Base-by-base conservation (phyloP, 2,888 invertebrate genomes). In the Leptinotarsa tumamoca region DNA sequence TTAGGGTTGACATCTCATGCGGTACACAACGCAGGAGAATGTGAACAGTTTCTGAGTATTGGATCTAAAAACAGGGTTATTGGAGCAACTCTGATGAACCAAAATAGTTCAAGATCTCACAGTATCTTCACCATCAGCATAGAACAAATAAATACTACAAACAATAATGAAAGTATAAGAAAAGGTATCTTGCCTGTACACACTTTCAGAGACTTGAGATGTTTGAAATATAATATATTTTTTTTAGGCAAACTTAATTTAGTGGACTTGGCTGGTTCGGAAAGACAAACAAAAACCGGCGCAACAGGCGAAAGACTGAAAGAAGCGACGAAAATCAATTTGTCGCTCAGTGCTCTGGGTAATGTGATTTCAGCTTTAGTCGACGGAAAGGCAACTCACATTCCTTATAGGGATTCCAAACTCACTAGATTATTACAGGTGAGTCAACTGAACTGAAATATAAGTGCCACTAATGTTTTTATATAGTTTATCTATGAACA, bases 301-400 rank as follows among this genome's bases (percentile, higher is more conserved):
- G 95, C 96, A 0, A 93, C 94, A 10, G 96, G 96, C 0, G 95
- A 95, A 78, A 90, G 96, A 17, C 89, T 97, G 49, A 96, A 95
- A 84, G 96, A 97, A 88, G 96, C 96, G 0, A 95, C 95, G 0
- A 96, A 96, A 89, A 97, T 96, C 75, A 97, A 97, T 89, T 88
- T 97, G 69, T 96, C 95, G 0, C 89, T 97, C 49, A 96, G 96
- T 15, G 96, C 96, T 0, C 89, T 97, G 68, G 96, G 95, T 3
- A 97, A 97, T 87, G 96, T 97, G 0, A 97, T 97, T 79, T 96
- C 96, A 1, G 96, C 96, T 0, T 87, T 96, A 71, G 96, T 94
- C 67, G 96, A 94, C 89, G 95, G 92, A 77, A 96, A 92, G 89
- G 93, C 94, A 56, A 95, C 93, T 84, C 94, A 95, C 86, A 92